Evolutionary conservation across 2,888 invertebrate genomes (phyloP).

Genomic region (Callimorpha dominula): DNA sequence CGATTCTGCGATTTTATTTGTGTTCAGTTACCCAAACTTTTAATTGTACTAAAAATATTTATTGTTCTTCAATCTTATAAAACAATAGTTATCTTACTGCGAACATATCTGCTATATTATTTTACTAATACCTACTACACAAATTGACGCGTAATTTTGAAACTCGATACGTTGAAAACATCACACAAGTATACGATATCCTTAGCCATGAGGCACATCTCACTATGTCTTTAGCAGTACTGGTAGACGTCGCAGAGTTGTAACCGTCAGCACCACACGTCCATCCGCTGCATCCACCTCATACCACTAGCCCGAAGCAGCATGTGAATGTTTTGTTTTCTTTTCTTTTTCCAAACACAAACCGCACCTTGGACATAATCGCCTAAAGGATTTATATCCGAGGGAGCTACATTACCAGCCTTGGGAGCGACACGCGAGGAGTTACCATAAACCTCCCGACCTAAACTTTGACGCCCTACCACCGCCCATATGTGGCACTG

Average conservation of each 20-base stretch:
- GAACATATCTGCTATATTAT: not conserved
- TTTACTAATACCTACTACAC: not conserved
- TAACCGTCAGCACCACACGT: slow-evolving; percentile 67
- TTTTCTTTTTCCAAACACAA: slow-evolving; percentile 86
- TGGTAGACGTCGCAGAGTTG: slow-evolving; percentile 68
- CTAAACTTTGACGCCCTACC: slow-evolving; percentile 84
- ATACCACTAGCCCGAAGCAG: slow-evolving; percentile 82
- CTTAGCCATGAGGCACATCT: slow-evolving; percentile 21
- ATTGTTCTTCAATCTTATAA: too few relatives aligned
- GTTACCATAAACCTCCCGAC: slow-evolving; percentile 86
- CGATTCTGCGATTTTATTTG: slow-evolving; percentile 47
- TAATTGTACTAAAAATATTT: too few relatives aligned
- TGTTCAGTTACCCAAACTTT: too few relatives aligned
- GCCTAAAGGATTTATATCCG: slow-evolving; percentile 86
- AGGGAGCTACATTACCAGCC: slow-evolving; percentile 89
- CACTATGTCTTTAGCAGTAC: slow-evolving; percentile 5
- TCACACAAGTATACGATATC: not conserved
- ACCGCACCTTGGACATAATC: slow-evolving; percentile 85
- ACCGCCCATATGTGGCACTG: slow-evolving; percentile 83
- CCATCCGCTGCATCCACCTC: slow-evolving; percentile 79
- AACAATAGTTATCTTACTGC: too few relatives aligned
- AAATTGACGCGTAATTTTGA: not conserved
- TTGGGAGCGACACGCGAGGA: slow-evolving; percentile 89
- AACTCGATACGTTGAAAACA: slow-evolving; percentile 8
- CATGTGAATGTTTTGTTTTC: slow-evolving; percentile 87